Conservation (phyloP, 2,113 vertebrate genomes). For the Phoxinus phoxinus region DNA sequence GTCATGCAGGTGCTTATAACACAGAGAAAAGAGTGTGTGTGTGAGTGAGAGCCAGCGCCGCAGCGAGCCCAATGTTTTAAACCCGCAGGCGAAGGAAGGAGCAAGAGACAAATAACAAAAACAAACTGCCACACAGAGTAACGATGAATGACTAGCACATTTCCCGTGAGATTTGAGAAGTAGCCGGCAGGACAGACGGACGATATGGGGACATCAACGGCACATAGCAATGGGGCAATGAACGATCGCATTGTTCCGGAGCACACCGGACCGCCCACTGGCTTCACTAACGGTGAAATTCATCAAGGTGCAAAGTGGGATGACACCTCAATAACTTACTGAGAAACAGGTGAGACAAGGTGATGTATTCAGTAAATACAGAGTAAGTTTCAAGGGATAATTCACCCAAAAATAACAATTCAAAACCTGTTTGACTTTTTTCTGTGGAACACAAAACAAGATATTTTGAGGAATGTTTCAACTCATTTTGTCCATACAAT, state of each 20-base stretch:
- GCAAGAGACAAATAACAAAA: slow-evolving; percentile 53
- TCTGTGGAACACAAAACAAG: not conserved
- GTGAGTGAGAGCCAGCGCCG: not conserved
- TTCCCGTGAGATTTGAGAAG: slow-evolving; percentile 27
- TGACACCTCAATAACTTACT: not conserved
- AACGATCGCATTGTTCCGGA: not conserved
- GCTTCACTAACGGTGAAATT: slow-evolving; percentile 4
- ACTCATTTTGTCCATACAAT: not conserved
- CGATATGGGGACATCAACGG: slow-evolving; percentile 61
- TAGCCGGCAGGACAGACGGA: slow-evolving; percentile 55
- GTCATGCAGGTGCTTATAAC: slow-evolving; percentile 53
- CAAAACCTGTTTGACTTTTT: not conserved
- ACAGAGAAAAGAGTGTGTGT: slow-evolving; percentile 52
- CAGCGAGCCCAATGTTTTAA: slow-evolving; percentile 40
- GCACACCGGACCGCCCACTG: slow-evolving; percentile 9
- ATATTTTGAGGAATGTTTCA: not conserved
- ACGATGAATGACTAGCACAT: slow-evolving; percentile 34
- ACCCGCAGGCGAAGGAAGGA: slow-evolving; percentile 34
- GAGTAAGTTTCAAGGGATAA: not conserved
- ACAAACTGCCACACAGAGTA: slow-evolving; percentile 54
- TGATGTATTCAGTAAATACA: not conserved
- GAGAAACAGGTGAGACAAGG: slow-evolving; percentile 15
- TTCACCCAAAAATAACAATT: not conserved
- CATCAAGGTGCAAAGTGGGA: slow-evolving; percentile 30
- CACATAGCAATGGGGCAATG: slow-evolving; percentile 31